phyloP scores from a whole-genome alignment of 2,113 vertebrate species.

The Microtus oregoni region DNA sequence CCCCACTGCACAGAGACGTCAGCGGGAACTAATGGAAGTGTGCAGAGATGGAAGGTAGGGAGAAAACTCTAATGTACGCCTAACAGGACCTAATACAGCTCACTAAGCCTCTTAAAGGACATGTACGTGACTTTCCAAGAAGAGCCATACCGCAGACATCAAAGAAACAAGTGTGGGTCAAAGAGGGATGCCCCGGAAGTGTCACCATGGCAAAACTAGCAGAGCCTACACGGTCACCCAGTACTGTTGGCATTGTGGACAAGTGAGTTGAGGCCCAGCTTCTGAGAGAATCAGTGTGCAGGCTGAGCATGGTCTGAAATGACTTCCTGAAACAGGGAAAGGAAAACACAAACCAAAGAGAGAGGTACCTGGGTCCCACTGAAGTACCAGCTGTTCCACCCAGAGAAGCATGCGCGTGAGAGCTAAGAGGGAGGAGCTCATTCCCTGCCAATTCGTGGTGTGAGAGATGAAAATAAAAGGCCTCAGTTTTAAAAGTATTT shows the following conservation, averaged over 20 bases:
- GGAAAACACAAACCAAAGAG: no score
- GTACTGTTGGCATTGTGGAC: neutral
- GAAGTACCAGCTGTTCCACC: neutral
- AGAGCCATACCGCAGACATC: neutral
- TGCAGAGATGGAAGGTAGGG: neutral
- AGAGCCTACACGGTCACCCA: no score
- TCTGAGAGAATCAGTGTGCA: neutral
- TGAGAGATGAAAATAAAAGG: no score
- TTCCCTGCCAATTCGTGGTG: no score
- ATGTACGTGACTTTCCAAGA: neutral
- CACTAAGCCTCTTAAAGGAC: no score
- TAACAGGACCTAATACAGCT: neutral
- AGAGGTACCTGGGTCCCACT: neutral
- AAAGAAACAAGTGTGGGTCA: neutral
- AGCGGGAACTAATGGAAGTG: neutral
- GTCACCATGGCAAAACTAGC: neutral
- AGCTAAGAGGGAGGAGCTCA: neutral
- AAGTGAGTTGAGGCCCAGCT: neutral
- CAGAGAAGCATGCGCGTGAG: fast-evolving
- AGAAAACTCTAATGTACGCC: neutral
- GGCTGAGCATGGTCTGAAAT: neutral
- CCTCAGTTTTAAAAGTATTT: neutral
- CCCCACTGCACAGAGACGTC: neutral
- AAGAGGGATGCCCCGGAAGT: neutral
- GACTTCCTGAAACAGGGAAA: neutral